A percentile compares a stretch with the other conserved stretches of the same genome.
Conservation (phyloP, 2,888 invertebrate species). For the Thecocarcelia acutangulata region DNA sequence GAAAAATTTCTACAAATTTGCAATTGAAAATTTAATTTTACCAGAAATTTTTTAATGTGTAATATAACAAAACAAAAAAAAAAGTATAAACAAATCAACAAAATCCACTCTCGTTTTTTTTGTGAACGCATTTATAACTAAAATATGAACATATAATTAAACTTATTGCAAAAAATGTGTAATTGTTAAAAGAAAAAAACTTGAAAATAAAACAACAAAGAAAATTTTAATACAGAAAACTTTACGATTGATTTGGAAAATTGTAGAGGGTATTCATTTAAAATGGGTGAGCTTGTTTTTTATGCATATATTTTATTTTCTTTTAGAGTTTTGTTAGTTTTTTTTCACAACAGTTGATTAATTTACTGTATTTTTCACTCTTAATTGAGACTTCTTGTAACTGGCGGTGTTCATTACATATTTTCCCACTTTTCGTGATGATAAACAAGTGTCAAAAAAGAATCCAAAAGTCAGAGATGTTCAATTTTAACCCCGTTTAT, state of each 20-base stretch:
- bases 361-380: not conserved
- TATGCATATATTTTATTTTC: not conserved
- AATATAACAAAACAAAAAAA: slow-evolving; percentile 49
- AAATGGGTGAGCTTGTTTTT: slow-evolving; percentile 53
- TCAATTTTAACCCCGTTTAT: not conserved
- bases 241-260: slow-evolving; percentile 14
- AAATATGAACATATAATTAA: slow-evolving; percentile 30
- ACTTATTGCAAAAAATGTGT: slow-evolving; percentile 10
- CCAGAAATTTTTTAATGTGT: slow-evolving; percentile 72
- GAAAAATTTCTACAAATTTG: slow-evolving; percentile 23
- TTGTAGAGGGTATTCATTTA: slow-evolving; percentile 1
- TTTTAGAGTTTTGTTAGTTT: not conserved
- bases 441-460: slow-evolving; percentile 41
- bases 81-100: slow-evolving; percentile 24
- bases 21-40: slow-evolving; percentile 49
- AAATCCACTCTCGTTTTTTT: slow-evolving; percentile 15
- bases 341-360: slow-evolving; percentile 1
- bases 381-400: slow-evolving; percentile 11
- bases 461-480: slow-evolving; percentile 31
- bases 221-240: not conserved
- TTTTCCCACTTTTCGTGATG: slow-evolving; percentile 4
- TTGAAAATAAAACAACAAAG: slow-evolving; percentile 28
- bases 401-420: slow-evolving; percentile 40
- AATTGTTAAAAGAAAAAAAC: slow-evolving; percentile 14
- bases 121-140: slow-evolving; percentile 61